Conservation (phyloP, 1,140 invertebrate genomes). For the Callitettix versicolor region DNA sequence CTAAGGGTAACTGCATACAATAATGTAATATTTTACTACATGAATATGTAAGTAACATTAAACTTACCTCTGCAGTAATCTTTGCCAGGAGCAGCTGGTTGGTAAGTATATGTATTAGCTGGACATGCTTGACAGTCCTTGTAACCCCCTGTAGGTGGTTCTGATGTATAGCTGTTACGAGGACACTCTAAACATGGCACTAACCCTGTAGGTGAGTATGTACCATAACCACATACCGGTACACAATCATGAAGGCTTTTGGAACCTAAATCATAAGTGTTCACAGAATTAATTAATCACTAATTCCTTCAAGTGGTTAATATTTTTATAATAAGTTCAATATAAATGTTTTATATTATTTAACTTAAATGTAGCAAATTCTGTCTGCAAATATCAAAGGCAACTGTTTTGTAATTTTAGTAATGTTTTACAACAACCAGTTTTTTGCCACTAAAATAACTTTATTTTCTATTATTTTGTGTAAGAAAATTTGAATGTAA, state of each 20-base stretch:
- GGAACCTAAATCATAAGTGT: constrained; percentile 34
- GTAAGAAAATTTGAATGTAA: no score
- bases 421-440: no score
- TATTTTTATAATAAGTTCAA: neutral
- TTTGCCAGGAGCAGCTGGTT: constrained; percentile 73
- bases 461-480: no score
- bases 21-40: no score
- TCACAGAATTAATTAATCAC: neutral
- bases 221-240: constrained; percentile 91
- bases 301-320: no score
- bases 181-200: constrained; percentile 93
- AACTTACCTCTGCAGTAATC: constrained; percentile 65
- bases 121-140: constrained; percentile 91
- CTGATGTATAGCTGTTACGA: constrained; percentile 78
- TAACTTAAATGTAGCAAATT: neutral
- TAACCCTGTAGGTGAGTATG: constrained; percentile 86
- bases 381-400: neutral
- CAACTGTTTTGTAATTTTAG: no score
- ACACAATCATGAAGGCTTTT: constrained; percentile 73
- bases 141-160: constrained; percentile 81
- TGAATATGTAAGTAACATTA: no score
- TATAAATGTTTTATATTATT: neutral
- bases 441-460: no score
- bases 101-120: constrained; percentile 81
- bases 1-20: no score